Base-by-base conservation (phyloP, 2,113 vertebrate species). In the Pipa parva region DNA sequence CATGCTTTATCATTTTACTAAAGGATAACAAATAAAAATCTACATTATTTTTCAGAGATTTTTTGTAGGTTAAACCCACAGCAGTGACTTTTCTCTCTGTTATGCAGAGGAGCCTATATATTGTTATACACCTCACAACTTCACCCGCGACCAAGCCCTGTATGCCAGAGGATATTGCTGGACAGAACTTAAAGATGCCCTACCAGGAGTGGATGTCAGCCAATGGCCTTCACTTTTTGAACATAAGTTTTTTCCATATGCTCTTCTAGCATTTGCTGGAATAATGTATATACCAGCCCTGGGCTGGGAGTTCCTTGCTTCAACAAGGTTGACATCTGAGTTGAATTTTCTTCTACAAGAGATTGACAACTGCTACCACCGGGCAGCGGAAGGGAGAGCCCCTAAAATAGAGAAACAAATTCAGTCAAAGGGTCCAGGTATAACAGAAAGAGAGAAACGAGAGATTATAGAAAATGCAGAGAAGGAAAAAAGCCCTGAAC, bases 341-440 rank as follows among this genome's bases (percentile, higher is more conserved):
- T 92, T 99, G 84, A 99, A 97, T 85, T 99, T 99, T 85, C 88
- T 99, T 75, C 97, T 99, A 73, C 97, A 99, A 80, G 97, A 99
- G 83, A 98, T 99, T 0, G 97, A 99, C 83, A 99, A 98, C 82
- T 99, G 95, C 85, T 99, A 99, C 82, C 97, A 99, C 78, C 90
- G 97, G 22, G 97, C 97, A 0, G 97, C 97, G 2, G 97, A 99
- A 83, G 95, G 97, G 37, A 86, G 97, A 2, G 97, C 97, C 2
- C 97, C 97, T 29, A 99, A 99, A 87, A 99, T 99, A 22, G 97
- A 99, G 80, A 99, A 98, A 82, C 97, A 99, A 87, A 99, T 99
- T 79, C 97, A 99, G 58, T 97, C 95, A 76, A 98, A 99, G 82
- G 97, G 97, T 18, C 95, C 97, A 0, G 94, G 94, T 52, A 98